Evolutionary conservation across 2,888 invertebrate genomes (phyloP).

Genomic region (Schizotus pectinicornis): DNA sequence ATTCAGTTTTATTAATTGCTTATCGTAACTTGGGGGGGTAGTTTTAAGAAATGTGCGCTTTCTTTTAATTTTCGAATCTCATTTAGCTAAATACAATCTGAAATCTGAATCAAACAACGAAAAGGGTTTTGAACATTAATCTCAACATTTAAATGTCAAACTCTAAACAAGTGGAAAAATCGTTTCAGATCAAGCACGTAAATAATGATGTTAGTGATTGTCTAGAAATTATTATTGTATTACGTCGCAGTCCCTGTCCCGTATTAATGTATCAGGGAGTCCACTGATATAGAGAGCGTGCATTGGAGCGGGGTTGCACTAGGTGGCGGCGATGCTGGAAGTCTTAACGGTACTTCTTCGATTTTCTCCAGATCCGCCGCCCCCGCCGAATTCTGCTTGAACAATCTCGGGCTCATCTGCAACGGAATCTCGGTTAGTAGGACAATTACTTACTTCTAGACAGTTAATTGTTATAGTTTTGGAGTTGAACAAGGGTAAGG

Average conservation of each 20-base stretch:
- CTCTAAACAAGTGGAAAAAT: not conserved
- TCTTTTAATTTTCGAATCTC: not conserved
- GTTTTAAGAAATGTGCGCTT: constrained; percentile 17
- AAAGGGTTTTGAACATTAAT: not conserved
- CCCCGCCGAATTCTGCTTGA: constrained; percentile 73
- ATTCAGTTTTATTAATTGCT: constrained; percentile 42
- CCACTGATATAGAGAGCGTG: constrained; percentile 55
- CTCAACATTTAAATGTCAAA: not conserved
- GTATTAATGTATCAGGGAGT: constrained; percentile 52
- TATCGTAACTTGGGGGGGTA: constrained; percentile 31
- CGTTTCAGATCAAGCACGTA: constrained; percentile 1
- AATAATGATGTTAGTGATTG: constrained; percentile 37
- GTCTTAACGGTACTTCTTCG: constrained; percentile 63
- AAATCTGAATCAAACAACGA: not conserved
- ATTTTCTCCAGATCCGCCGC: constrained; percentile 74
- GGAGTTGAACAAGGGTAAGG: too few relatives aligned
- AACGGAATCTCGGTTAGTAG: too few relatives aligned
- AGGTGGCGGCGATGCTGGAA: constrained; percentile 52
- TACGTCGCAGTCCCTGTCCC: constrained; percentile 21
- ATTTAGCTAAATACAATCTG: too few relatives aligned
- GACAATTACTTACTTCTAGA: too few relatives aligned
- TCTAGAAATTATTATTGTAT: constrained; percentile 41
- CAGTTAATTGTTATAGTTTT: too few relatives aligned
- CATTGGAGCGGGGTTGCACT: constrained; percentile 50
- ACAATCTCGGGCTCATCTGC: constrained; percentile 57